These are phyloP conservation scores for Rhagoletis pomonella DNA, from an alignment of 1,140 invertebrate species.

Conservation along the genomic window DNA sequence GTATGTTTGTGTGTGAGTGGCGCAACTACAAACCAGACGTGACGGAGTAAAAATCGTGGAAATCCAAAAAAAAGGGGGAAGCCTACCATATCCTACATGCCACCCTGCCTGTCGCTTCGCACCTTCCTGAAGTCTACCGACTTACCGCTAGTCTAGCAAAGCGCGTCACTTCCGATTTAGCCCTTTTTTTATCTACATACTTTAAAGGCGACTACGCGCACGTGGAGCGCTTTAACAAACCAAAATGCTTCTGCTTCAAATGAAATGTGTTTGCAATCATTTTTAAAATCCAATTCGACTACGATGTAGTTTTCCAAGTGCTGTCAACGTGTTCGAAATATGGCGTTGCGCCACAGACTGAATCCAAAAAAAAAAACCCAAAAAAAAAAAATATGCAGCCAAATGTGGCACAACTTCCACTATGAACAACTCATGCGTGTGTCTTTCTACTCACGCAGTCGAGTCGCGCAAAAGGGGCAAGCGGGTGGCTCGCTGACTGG, in stretches of 20 bases:
- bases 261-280: constrained; percentile 44
- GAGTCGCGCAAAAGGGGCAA: neutral
- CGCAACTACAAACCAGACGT: constrained; percentile 15
- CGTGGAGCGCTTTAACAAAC: constrained; percentile 5
- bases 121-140: neutral
- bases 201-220: neutral
- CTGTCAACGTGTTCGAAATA: constrained; percentile 44
- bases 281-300: constrained; percentile 21
- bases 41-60: neutral
- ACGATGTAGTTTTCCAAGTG: neutral
- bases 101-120: neutral
- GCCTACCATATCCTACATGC: neutral
- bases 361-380: no score
- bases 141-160: neutral
- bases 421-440: neutral
- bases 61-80: neutral
- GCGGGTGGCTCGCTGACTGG: neutral
- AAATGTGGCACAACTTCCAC: neutral
- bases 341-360: neutral
- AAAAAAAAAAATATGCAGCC: neutral
- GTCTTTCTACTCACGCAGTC: neutral
- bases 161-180: constrained; percentile 10
- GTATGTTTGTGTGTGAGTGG: no score
- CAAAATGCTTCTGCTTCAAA: neutral
- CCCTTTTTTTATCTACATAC: neutral